These are phyloP conservation scores for Paedocypris sp. DNA, from an alignment of 2,113 vertebrate genomes.

Conservation along the genomic window DNA sequence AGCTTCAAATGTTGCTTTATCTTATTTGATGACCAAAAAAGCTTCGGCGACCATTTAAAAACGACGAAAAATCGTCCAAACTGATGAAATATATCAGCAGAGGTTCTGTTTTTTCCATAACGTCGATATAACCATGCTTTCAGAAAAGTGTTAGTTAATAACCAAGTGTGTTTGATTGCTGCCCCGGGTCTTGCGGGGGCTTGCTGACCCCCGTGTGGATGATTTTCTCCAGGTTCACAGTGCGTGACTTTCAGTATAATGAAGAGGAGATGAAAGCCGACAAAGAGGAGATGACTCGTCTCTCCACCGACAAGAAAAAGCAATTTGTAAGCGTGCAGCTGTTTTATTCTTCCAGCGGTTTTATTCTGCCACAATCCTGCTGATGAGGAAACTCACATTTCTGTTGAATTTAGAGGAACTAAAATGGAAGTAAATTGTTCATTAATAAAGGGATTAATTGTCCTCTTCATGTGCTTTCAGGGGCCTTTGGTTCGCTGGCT, in stretches of 20 bases:
- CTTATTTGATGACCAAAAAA: no score
- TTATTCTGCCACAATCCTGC: neutral
- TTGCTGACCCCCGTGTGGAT: neutral
- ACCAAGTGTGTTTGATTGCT: neutral
- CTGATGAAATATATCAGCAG: no score
- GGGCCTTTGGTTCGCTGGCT: constrained; percentile 93
- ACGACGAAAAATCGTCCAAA: no score
- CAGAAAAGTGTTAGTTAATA: no score
- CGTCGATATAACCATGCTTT: no score
- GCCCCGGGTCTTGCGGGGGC: no score
- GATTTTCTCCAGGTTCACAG: constrained; percentile 68
- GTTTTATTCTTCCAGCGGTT: neutral
- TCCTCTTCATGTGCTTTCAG: no score
- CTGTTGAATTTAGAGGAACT: neutral
- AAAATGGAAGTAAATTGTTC: no score
- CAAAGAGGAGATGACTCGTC: constrained; percentile 92
- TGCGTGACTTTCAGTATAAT: constrained; percentile 96
- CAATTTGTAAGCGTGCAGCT: constrained; percentile 74
- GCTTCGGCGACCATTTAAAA: no score
- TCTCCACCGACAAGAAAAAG: constrained; percentile 96
- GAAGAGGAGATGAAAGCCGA: constrained; percentile 96
- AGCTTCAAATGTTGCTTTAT: no score
- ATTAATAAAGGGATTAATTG: no score
- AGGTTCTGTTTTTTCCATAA: no score
- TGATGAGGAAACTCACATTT: constrained; percentile 1